Evolutionary conservation across 2,113 vertebrate species (phyloP), one percentile per base, ranked within the genome.

Genomic region (Tupaia chinensis): DNA sequence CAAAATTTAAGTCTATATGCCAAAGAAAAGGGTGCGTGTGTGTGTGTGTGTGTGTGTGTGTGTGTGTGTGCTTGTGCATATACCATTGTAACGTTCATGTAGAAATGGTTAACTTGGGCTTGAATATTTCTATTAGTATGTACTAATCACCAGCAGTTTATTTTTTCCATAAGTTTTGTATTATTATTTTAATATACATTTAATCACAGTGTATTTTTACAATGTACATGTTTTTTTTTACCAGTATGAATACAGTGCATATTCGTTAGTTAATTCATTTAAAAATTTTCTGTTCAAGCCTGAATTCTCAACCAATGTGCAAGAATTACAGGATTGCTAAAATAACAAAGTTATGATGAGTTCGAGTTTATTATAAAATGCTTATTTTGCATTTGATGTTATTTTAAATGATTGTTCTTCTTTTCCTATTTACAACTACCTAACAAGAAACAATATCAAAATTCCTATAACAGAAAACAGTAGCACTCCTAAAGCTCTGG

Each of bases 321-420:
- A 79, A 87, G 25, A 83, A 63, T 17, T 87, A 68, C 0, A 72
- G 22, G 17, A 70, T 72, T 29, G 1, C 79, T 95, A 81, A 34
- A 66, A 86, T 87, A 93, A 60, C 8, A 77, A 5, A 92, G 58
- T 32, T 77, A n/a, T 78, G 87, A 73, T 32, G 20, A 84, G 77
- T 65, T 95, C 32, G 11, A 89, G 81, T 94, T 97, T 91, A 93
- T 91, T 94, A 56, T 63, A 23, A 65, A 79, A 29, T 76, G 16
- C 65, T 78, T 83, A 10, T 68, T 94, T 94, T 74, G 9, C 6
- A 73, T 82, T 92, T 92, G 15, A 10, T 87, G 34, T 78, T 84
- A 27, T 2, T 34, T 79, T 77, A 87, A 81, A 72, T 83, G 13
- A 79, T 86, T 91, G 4, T 17, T 95, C 11, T 1, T 17, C 29